A percentile compares a stretch with the other conserved stretches of the same genome.
Evolutionary conservation across 2,113 vertebrate genomes (phyloP).

Genomic region (Oreamnos americanus): DNA sequence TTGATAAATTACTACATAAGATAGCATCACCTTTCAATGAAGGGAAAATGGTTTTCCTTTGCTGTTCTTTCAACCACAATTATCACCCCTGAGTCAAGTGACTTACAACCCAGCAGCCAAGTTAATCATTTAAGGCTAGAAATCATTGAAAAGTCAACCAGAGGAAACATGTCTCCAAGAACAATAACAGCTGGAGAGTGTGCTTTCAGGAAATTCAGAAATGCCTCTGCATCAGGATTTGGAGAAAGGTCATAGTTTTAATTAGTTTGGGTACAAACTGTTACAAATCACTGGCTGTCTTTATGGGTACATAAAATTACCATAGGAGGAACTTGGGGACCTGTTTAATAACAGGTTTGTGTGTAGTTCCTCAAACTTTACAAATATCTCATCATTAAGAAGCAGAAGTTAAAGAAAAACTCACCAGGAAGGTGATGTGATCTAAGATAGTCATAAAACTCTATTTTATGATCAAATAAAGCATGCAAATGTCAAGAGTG

Average conservation of each 20-base stretch:
- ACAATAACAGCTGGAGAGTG: neutral
- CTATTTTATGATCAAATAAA: neutral
- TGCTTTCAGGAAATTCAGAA: slow-evolving; percentile 33
- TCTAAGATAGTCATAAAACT: neutral
- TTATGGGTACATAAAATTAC: neutral
- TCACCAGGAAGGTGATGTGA: neutral
- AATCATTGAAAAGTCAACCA: slow-evolving; percentile 48
- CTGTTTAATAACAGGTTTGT: neutral
- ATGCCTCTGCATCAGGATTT: neutral
- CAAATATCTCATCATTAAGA: neutral
- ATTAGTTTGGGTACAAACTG: slow-evolving; percentile 7
- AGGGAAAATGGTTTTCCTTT: neutral
- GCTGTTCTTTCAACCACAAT: slow-evolving; percentile 29
- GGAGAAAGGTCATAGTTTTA: slow-evolving; percentile 56
- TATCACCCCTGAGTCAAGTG: neutral
- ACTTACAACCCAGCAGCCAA: neutral
- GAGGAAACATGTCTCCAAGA: neutral
- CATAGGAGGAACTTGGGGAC: neutral
- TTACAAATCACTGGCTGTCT: slow-evolving; percentile 25
- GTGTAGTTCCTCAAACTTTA: neutral
- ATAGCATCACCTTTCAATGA: neutral
- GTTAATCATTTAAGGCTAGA: slow-evolving; percentile 41
- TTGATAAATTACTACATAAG: slow-evolving; percentile 11
- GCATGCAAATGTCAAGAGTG: neutral
- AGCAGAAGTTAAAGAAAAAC: neutral